phyloP scores from a whole-genome alignment of 2,113 vertebrate genomes.

The Fregata magnificens region DNA sequence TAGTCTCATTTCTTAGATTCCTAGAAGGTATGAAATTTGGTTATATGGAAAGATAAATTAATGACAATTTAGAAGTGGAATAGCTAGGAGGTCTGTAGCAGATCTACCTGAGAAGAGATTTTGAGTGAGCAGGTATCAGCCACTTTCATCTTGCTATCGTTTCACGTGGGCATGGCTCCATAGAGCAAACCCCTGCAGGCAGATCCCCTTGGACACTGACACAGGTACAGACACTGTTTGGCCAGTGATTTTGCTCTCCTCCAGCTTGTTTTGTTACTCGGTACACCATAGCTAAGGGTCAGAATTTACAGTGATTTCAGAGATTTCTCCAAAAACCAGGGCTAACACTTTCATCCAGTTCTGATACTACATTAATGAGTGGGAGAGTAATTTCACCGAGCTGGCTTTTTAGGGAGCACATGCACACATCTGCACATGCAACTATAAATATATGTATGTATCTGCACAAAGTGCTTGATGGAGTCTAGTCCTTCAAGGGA shows the following conservation, averaged over 20 bases:
- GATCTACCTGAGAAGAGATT: background rate
- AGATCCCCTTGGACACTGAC: background rate
- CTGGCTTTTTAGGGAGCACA: background rate
- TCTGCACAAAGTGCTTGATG: background rate
- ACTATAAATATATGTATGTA: background rate
- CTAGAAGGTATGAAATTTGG: background rate
- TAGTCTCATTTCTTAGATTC: background rate
- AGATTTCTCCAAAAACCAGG: background rate
- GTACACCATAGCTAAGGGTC: background rate
- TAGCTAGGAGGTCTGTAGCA: background rate
- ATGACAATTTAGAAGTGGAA: background rate
- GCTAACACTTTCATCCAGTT: background rate
- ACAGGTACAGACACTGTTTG: background rate
- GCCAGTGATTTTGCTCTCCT: background rate
- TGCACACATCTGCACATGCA: background rate
- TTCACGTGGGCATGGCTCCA: background rate
- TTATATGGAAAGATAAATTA: background rate
- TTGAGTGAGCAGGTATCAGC: background rate
- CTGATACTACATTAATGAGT: background rate
- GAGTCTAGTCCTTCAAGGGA: background rate
- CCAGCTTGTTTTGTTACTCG: background rate
- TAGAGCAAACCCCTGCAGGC: background rate
- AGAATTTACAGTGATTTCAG: background rate
- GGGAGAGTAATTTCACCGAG: background rate
- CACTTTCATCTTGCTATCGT: background rate